Evolutionary conservation across 2,113 vertebrate genomes (phyloP).

Genomic region (Nyctibius bracteatus): DNA sequence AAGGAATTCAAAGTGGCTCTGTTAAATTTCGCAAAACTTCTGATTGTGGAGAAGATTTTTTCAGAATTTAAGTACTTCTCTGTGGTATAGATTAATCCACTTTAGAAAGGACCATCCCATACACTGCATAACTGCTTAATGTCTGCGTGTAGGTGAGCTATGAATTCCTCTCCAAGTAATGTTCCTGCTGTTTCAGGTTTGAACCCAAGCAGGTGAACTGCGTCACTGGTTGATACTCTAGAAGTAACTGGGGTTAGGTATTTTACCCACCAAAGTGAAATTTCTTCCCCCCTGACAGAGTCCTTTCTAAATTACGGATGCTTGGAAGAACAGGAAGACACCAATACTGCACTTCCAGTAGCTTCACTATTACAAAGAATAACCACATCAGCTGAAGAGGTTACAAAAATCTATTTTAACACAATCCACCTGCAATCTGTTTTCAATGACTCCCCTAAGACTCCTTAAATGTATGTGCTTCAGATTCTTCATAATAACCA

Average conservation of each 20-base stretch:
- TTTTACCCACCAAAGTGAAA: neutral
- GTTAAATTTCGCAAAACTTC: neutral
- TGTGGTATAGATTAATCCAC: neutral
- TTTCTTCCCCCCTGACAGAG: neutral
- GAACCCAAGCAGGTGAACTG: neutral
- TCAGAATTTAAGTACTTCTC: neutral
- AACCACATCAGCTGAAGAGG: neutral
- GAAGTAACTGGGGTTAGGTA: neutral
- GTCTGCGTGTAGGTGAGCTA: neutral
- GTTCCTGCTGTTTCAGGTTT: neutral
- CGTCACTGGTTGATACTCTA: neutral
- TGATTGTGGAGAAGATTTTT: neutral
- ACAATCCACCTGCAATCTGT: constrained; percentile 2
- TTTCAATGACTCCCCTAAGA: constrained; percentile 8
- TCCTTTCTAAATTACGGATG: neutral
- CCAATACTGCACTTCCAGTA: neutral
- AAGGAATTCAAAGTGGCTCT: neutral
- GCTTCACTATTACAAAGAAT: neutral
- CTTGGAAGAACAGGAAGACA: neutral
- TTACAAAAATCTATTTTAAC: constrained; percentile 30
- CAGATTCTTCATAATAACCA: neutral
- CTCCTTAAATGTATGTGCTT: neutral
- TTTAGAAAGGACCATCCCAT: neutral
- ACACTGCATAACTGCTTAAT: neutral
- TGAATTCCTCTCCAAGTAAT: neutral